Conservation (phyloP, 2,113 vertebrate genomes). For the Nansenia antarctica region DNA sequence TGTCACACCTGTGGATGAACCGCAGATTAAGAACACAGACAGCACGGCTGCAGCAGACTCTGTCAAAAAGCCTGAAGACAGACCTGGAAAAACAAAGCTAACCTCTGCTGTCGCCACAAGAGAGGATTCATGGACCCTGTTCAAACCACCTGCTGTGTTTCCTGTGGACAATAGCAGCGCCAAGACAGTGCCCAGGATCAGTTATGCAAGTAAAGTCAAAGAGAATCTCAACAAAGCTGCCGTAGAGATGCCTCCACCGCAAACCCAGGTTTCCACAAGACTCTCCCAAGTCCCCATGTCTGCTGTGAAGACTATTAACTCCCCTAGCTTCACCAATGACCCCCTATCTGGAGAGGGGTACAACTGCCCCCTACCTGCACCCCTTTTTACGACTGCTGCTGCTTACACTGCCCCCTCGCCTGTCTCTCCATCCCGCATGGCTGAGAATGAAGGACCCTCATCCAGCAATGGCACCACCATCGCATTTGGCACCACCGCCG, state of each 20-base stretch:
- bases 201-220: constrained; percentile 95
- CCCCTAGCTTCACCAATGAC: constrained; percentile 84
- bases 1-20: constrained; percentile 53
- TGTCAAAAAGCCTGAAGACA: constrained; percentile 84
- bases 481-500: constrained; percentile 37
- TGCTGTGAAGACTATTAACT: constrained; percentile 88
- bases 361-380: constrained; percentile 66
- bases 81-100: constrained; percentile 81
- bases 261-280: constrained; percentile 70
- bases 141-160: constrained; percentile 89
- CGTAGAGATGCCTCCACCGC: constrained; percentile 63
- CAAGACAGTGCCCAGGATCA: constrained; percentile 92
- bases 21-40: constrained; percentile 80
- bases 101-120: constrained; percentile 72
- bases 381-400: constrained; percentile 65
- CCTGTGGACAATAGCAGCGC: constrained; percentile 92
- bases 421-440: constrained; percentile 56
- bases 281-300: constrained; percentile 89
- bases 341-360: constrained; percentile 79
- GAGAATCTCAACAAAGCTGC: constrained; percentile 87
- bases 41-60: constrained; percentile 67
- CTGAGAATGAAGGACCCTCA: constrained; percentile 71
- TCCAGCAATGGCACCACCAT: constrained; percentile 59
- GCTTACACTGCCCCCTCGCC: constrained; percentile 62
- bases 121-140: constrained; percentile 89